Evolutionary conservation across 2,888 invertebrate species (phyloP).

Genomic region (Yponomeuta evonymella): DNA sequence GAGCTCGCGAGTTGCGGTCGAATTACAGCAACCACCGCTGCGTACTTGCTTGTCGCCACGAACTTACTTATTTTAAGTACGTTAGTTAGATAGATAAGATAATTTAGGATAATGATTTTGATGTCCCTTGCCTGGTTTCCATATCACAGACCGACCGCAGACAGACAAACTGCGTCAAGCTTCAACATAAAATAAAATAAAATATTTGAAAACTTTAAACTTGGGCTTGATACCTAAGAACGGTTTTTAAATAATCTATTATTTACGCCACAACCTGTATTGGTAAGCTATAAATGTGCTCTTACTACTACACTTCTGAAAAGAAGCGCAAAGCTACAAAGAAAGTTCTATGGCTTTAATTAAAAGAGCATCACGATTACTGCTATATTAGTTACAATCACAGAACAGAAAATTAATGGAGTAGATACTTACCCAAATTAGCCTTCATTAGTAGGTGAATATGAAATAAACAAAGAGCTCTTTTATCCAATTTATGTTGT

Average conservation of each 20-base stretch:
- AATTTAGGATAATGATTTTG: not conserved
- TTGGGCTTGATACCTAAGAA: too few species aligned
- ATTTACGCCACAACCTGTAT: too few species aligned
- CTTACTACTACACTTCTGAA: conserved; percentile 17
- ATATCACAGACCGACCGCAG: too few species aligned
- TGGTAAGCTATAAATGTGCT: not conserved
- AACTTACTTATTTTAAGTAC: not conserved
- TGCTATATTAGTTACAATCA: conserved; percentile 54
- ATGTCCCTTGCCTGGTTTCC: too few species aligned
- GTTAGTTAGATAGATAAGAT: not conserved
- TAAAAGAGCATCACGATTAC: conserved; percentile 61
- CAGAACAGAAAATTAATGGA: conserved; percentile 32
- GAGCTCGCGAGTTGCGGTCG: not conserved
- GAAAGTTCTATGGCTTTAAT: conserved; percentile 56
- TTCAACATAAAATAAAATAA: too few species aligned
- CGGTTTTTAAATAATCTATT: too few species aligned
- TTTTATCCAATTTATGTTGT: too few species aligned
- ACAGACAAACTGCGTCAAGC: too few species aligned
- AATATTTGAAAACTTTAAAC: too few species aligned
- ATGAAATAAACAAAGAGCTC: not conserved
- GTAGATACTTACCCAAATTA: conserved; percentile 20
- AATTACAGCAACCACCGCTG: not conserved
- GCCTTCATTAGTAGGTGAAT: not conserved
- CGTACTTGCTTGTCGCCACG: not conserved
- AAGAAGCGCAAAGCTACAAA: conserved; percentile 40